Evolutionary conservation across 23 tunicate genomes (phyloP), one percentile per base, ranked within the genome.

Genomic region (Halocynthia roretzi): DNA sequence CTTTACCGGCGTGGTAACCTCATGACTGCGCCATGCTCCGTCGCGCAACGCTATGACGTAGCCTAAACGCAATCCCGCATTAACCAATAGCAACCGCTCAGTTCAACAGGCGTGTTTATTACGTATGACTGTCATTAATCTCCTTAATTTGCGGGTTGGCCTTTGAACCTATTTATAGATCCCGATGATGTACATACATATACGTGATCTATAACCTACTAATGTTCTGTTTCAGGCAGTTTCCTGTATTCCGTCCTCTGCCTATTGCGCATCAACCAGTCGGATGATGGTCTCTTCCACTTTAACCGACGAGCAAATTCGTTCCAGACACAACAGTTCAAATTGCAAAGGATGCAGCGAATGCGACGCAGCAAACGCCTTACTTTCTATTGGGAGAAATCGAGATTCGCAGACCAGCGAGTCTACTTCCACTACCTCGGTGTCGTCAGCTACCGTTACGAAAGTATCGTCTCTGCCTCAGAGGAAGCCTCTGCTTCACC

Each of bases 341-440:
- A 79, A 87, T 14, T 88, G 95, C 62, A 62, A 60, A 22, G 95
- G 95, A 6, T 88, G 87, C 54, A 84, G 79, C 68, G 96, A 89
- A 67, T 89, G 96, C 61, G 96, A 89, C 21, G 96, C 96, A 7
- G 96, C 96, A 5, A 87, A 89, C 71, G 81, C 84, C 0, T 60
- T 89, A 9, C 61, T 89, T 58, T 89, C 96, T 6, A 83, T 89
- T 75, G 84, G 84, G 5, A 82, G 80, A 12, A 53, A 63, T 31
- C 78, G 69, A 7, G 54, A 73, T 23, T 57, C 80, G 56, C 67
- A 55, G 20, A 10, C 44, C 10, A 17, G 5, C 56, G 62, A 78
- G 6, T 23, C 72, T 50, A 52, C 78, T 8, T 17, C 71, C 23
- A 67, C 71, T 11, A 52, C 78, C 55, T 4, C 78, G 14, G 19